Evolutionary conservation across 2,797 vertebrate species (phyloP), one percentile per base, ranked within the genome.

Genomic region (Phoeniculus purpureus): DNA sequence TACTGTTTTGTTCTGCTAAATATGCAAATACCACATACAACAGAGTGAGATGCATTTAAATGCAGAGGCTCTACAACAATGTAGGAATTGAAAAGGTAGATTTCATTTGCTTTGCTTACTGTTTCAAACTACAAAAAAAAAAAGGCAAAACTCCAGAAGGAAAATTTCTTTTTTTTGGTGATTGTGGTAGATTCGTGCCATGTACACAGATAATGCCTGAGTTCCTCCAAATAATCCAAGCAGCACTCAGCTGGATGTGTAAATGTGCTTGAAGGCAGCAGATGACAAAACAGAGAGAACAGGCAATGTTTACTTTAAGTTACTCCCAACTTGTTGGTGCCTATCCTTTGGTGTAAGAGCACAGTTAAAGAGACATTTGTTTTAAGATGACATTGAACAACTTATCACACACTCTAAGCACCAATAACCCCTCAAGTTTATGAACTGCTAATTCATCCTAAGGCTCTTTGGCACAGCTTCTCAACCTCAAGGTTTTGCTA

Each of bases 1-100:
- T 98, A 96, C 98, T 98, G 96, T 98, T 99, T 96, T 98, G 98
- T 97, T 98, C 96, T 97, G 98, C 98, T 99, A 97, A 88, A 97
- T 95, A 97, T 90, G 91, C 94, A 97, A 97, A 97, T 93, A 92
- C 70, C 88, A 96, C 84, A 89, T 84, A 95, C 91, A 96, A 96
- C 85, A 81, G 78, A 95, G 77, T 95, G 90, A 97, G 86, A 96
- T 79, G 66, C 68, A 95, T 94, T 97, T 96, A 90, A 89, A 96
- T 92, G 68, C 93, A 72, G 77, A 94, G 75, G 64, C 3, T 2
- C 65, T 89, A 89, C 92, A 93, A 96, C 88, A 95, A 89, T 71
- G 92, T 75, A 93, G 81, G 88, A 95, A 84, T 94, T 93, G 95
- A 91, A 96, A 79, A 94, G 79, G 80, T 81, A 92, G 84, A 94